Percentiles rank a stretch among this genome's conserved stretches.
phyloP scores from a whole-genome alignment of 2,888 invertebrate genomes.

The Acrobasis repandana region DNA sequence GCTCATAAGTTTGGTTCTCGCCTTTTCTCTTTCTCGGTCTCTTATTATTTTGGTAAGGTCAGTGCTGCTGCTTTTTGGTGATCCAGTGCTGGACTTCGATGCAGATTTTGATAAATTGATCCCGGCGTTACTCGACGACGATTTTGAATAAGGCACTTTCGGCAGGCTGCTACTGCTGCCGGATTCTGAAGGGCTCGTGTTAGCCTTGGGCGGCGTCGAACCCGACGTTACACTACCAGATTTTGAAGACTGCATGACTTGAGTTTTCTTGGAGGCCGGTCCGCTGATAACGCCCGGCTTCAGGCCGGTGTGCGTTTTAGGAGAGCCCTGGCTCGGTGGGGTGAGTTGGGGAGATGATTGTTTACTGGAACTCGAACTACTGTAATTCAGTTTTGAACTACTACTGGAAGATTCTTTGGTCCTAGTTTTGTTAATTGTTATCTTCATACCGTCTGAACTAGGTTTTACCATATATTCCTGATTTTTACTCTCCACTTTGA shows the following conservation, averaged over 20 bases:
- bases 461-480: slow-evolving; percentile 95
- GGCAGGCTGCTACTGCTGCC: slow-evolving; percentile 50
- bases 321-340: slow-evolving; percentile 85
- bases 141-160: slow-evolving; percentile 78
- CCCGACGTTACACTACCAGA: slow-evolving; percentile 60
- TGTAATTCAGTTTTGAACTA: slow-evolving; percentile 71
- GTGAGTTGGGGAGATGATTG: slow-evolving; percentile 75
- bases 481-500: slow-evolving; percentile 83
- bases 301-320: slow-evolving; percentile 91
- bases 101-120: slow-evolving; percentile 75
- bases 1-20: slow-evolving; percentile 83
- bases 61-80: slow-evolving; percentile 83
- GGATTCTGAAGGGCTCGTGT: slow-evolving; percentile 66
- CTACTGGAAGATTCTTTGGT: slow-evolving; percentile 86
- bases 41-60: slow-evolving; percentile 83
- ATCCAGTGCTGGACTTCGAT: slow-evolving; percentile 81
- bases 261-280: slow-evolving; percentile 92
- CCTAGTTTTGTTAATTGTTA: slow-evolving; percentile 95
- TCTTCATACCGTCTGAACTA: slow-evolving; percentile 94
- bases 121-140: slow-evolving; percentile 66
- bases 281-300: slow-evolving; percentile 94
- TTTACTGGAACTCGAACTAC: slow-evolving; percentile 70
- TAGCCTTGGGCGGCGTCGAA: slow-evolving; percentile 74
- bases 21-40: slow-evolving; percentile 84
- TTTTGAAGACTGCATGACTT: slow-evolving; percentile 82